Conservation (phyloP, 2,113 vertebrate genomes). For the Gasterosteus aculeatus region DNA sequence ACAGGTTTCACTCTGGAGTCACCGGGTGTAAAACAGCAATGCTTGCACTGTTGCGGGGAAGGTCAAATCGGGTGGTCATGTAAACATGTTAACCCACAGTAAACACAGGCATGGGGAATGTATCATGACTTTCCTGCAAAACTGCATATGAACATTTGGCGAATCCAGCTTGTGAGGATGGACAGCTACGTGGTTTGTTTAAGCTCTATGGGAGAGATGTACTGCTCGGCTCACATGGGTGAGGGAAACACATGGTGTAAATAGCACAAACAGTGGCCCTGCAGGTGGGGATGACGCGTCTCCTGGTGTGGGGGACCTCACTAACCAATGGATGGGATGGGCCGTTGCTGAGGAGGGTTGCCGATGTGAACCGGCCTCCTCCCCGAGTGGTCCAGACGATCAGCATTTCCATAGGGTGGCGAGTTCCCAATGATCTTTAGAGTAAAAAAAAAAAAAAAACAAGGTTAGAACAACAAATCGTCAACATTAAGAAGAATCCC, state of each 20-base stretch:
- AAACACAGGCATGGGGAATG: slow-evolving; percentile 42
- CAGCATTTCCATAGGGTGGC: slow-evolving; percentile 81
- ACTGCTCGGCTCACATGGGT: slow-evolving; percentile 70
- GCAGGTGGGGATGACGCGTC: slow-evolving; percentile 55
- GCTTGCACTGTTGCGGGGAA: slow-evolving; percentile 62
- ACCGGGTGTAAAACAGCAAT: slow-evolving; percentile 83
- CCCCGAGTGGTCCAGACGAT: slow-evolving; percentile 85
- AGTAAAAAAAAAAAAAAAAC: slow-evolving; percentile 76
- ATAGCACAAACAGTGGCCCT: slow-evolving; percentile 74
- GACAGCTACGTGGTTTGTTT: slow-evolving; percentile 54
- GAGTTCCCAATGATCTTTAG: slow-evolving; percentile 93
- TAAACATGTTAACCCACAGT: slow-evolving; percentile 60
- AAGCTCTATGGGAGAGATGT: slow-evolving; percentile 72
- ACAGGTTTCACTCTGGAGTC: slow-evolving; percentile 72
- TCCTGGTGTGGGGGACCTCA: slow-evolving; percentile 77
- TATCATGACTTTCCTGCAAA: slow-evolving; percentile 60
- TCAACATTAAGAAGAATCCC: slow-evolving; percentile 37
- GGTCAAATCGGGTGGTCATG: slow-evolving; percentile 45
- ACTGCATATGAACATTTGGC: slow-evolving; percentile 64
- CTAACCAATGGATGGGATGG: slow-evolving; percentile 93
- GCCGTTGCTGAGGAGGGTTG: slow-evolving; percentile 84
- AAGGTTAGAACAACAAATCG: slow-evolving; percentile 36
- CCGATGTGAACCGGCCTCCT: slow-evolving; percentile 84
- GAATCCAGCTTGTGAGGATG: slow-evolving; percentile 65
- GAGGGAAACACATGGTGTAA: slow-evolving; percentile 68